Conservation (phyloP, 1,140 invertebrate genomes). For the Brachystomella parvula region DNA sequence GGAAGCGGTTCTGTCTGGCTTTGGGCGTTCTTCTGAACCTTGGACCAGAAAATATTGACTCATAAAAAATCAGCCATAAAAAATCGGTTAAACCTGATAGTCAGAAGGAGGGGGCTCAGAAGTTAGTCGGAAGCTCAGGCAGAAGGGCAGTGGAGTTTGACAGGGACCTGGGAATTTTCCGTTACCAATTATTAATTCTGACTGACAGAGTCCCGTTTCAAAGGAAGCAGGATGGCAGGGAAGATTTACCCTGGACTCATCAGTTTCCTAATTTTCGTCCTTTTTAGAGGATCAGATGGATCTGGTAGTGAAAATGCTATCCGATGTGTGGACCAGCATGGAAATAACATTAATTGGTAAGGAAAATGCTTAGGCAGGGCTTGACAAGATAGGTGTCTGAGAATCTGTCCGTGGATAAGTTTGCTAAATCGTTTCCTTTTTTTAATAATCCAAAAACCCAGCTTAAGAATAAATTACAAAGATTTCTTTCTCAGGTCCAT, state of each 20-base stretch:
- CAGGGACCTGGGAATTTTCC: no score
- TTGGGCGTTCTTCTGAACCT: no score
- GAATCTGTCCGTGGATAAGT: not conserved
- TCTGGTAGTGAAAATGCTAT: not conserved
- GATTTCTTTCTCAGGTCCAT: slow-evolving; percentile 59
- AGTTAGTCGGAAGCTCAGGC: no score
- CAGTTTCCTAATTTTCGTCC: not conserved
- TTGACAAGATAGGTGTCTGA: not conserved
- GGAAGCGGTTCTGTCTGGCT: no score
- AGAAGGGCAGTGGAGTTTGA: no score
- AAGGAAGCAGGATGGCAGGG: no score
- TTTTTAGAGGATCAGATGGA: not conserved
- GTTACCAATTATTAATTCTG: no score
- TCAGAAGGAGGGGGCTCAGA: no score
- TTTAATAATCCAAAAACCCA: not conserved
- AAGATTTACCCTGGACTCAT: not conserved
- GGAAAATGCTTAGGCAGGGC: not conserved
- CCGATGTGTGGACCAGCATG: slow-evolving; percentile 30
- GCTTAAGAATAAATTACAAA: slow-evolving; percentile 11
- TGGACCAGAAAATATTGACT: no score
- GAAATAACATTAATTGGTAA: slow-evolving; percentile 31
- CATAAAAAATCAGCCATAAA: no score
- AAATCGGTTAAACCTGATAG: no score
- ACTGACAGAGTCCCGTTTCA: no score
- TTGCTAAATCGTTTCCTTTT: not conserved